Conservation (phyloP, 1,140 invertebrate genomes). For the Nephotettix cincticeps region DNA sequence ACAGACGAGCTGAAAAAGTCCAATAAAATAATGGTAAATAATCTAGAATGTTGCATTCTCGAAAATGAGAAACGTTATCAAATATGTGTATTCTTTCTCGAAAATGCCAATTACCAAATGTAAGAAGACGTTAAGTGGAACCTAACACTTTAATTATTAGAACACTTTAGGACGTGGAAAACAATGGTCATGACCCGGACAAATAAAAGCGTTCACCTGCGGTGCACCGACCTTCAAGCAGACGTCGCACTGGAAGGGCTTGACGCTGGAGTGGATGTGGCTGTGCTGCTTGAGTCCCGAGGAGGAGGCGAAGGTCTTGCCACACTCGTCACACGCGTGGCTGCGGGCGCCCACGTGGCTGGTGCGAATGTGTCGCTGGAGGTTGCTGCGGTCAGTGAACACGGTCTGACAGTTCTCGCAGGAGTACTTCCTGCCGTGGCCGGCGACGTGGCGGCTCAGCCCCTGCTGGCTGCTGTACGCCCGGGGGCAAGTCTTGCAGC, state of each 20-base stretch:
- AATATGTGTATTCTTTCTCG: too few relatives aligned
- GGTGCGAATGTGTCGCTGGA: slow-evolving; percentile 92
- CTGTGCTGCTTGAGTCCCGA: slow-evolving; percentile 99
- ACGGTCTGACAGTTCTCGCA: slow-evolving; percentile 95
- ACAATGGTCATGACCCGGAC: too few relatives aligned
- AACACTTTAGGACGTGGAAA: too few relatives aligned
- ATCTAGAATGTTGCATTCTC: too few relatives aligned
- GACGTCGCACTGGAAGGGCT: slow-evolving; percentile 96
- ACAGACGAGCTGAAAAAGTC: too few relatives aligned
- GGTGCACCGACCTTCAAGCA: slow-evolving; percentile 66
- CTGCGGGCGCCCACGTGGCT: slow-evolving; percentile 90
- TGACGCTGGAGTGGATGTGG: slow-evolving; percentile 98
- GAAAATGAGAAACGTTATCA: too few relatives aligned
- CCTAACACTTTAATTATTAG: too few relatives aligned
- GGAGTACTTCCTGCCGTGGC: slow-evolving; percentile 74
- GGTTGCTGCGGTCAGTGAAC: slow-evolving; percentile 93
- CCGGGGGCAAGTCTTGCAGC: slow-evolving; percentile 81
- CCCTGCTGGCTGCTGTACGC: slow-evolving; percentile 80
- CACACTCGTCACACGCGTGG: slow-evolving; percentile 96
- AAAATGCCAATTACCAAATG: too few relatives aligned
- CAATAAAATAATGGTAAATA: too few relatives aligned
- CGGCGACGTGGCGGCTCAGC: slow-evolving; percentile 77
- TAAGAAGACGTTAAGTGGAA: too few relatives aligned
- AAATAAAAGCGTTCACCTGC: slow-evolving; percentile 14
- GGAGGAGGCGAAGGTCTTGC: slow-evolving; percentile 96